These are phyloP conservation scores for Lucinisca nassula DNA, from an alignment of 2,888 invertebrate species.

Conservation along the genomic window DNA sequence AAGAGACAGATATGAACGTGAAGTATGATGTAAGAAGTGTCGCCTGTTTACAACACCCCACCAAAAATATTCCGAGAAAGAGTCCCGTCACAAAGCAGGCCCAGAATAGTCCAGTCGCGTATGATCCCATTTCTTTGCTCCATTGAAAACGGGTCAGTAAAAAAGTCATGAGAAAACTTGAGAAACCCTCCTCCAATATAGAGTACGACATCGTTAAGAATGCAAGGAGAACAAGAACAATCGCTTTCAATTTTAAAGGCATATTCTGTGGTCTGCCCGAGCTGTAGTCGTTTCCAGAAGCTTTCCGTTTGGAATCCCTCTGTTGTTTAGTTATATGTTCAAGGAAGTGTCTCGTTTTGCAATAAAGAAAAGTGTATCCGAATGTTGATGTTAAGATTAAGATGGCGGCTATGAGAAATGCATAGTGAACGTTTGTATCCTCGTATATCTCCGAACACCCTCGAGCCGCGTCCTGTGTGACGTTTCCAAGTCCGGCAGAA, in stretches of 20 bases:
- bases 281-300: background rate
- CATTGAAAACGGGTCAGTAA: conserved; percentile 84
- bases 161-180: conserved; percentile 87
- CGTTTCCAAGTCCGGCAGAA: too few species aligned
- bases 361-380: conserved; percentile 25
- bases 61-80: conserved; percentile 86
- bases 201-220: conserved; percentile 27
- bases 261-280: background rate
- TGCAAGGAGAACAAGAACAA: conserved; percentile 27
- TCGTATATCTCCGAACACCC: conserved; percentile 37
- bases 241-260: conserved; percentile 11
- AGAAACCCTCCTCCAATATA: conserved; percentile 87
- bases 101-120: conserved; percentile 87
- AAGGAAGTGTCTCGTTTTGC: background rate
- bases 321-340: background rate
- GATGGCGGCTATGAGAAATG: conserved; percentile 31
- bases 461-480: too few species aligned
- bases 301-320: background rate
- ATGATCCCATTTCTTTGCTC: conserved; percentile 82
- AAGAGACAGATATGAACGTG: conserved; percentile 50
- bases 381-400: conserved; percentile 33
- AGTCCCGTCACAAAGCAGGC: conserved; percentile 87
- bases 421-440: conserved; percentile 37
- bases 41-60: conserved; percentile 83
- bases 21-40: conserved; percentile 84